phyloP scores from a whole-genome alignment of 2,113 vertebrate species.

The Melospiza melodia region DNA sequence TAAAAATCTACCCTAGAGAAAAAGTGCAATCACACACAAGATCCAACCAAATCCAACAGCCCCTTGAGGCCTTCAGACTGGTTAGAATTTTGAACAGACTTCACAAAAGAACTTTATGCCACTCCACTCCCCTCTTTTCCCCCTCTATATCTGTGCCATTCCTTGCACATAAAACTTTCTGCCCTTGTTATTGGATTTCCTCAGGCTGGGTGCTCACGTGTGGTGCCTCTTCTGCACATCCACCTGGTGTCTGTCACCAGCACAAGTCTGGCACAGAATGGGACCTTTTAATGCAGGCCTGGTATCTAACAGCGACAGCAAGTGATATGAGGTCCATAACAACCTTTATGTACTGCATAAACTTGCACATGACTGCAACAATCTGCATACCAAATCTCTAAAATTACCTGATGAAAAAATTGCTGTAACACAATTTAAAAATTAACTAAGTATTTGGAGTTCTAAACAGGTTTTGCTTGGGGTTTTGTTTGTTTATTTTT shows the following conservation, averaged over 20 bases:
- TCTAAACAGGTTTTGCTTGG: neutral
- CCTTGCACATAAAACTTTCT: neutral
- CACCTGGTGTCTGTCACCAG: neutral
- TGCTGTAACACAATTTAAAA: neutral
- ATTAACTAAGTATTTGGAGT: neutral
- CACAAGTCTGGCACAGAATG: neutral
- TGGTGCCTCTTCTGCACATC: neutral
- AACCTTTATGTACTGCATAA: neutral
- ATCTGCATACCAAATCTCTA: neutral
- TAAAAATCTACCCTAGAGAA: neutral
- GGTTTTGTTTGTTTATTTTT: neutral
- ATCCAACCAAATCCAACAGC: neutral
- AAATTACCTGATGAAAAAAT: neutral
- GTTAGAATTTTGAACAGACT: neutral
- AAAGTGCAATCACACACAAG: neutral
- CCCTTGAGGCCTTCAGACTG: neutral
- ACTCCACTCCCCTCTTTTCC: neutral
- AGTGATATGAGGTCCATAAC: neutral
- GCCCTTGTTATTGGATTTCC: fast-evolving
- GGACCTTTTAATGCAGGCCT: neutral
- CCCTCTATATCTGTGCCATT: neutral
- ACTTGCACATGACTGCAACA: neutral
- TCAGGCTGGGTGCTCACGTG: fast-evolving
- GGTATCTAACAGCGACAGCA: neutral
- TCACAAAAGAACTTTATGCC: neutral